Base-by-base conservation (phyloP, 30 jellyfish, hydroid and myxozoan genomes). In the Turritopsis dohrnii region DNA sequence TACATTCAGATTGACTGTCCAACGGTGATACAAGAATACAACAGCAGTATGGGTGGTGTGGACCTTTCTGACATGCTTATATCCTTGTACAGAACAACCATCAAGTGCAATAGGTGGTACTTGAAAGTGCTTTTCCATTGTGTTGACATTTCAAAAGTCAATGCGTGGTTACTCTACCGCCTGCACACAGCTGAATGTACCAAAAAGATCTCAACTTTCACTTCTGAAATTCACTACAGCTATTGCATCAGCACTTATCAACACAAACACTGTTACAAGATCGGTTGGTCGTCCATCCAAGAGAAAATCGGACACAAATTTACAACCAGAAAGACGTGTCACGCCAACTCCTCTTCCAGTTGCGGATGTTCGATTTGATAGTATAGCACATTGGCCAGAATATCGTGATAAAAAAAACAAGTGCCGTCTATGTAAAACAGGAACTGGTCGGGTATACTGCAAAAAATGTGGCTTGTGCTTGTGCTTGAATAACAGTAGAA, bases 351-450 rank as follows among this genome's bases (percentile, higher is more conserved):
- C 84, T 60, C 65, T 81, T 16, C 89, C 89, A 17, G 29, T 19
- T 71, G 28, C 24, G 17, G 89, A 85, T 79, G 28, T 71, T 25
- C n/a, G 93, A 24, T 85, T 29, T 77, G 93, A 85, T 54, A 54
- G 75, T 53, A 21, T 53, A 29, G 74, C 71, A 28, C 90, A 85
- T 72, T 85, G 93, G 90, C 93, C 93, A 20, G 91, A 85, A 52
- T 65, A 26, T 53, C 28, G 86, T 21, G 84, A 79, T 28, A 77
- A 79, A 22, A 85, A 85, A 79, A 76, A 28, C 71, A 60, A 28
- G 22, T 77, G 93, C 73, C 72, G 80, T n/a, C n/a, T n/a, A n/a
- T n/a, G n/a, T n/a, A n/a, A n/a, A n/a, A n/a, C n/a, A n/a, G n/a
- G n/a, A n/a, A 21, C 29, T 52, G 26, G 85, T 54, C 84, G 85